Conservation (phyloP, 2,888 invertebrate species). For the Rugalucina vietnamica region DNA sequence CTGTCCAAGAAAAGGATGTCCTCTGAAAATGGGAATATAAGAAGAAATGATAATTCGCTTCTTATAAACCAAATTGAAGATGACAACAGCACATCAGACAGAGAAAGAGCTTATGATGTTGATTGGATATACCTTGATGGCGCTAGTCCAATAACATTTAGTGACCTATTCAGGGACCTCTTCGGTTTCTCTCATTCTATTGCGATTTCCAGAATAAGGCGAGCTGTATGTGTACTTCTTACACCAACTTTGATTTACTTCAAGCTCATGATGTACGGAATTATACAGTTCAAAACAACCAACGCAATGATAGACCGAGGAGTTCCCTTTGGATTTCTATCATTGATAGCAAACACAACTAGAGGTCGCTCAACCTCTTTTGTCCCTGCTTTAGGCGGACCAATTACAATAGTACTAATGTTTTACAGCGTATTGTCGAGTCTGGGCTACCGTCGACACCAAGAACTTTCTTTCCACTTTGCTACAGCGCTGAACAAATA, state of each 20-base stretch:
- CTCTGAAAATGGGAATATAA: neutral
- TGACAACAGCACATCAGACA: too few relatives aligned
- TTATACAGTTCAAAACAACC: too few relatives aligned
- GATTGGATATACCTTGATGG: conserved; percentile 1
- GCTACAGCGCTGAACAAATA: neutral
- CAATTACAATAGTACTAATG: neutral
- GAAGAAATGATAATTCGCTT: neutral
- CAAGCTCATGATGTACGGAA: neutral
- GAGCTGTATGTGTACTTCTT: neutral
- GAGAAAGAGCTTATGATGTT: neutral
- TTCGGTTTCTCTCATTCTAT: neutral
- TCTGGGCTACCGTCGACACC: neutral
- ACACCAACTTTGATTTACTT: neutral
- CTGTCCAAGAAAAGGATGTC: neutral
- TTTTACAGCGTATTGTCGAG: neutral
- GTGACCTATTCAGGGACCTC: neutral
- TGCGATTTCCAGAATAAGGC: neutral
- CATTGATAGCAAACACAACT: neutral
- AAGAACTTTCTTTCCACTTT: neutral
- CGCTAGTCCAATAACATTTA: neutral
- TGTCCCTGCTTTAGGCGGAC: neutral
- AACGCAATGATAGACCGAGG: neutral
- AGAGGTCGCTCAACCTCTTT: neutral
- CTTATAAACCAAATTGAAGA: neutral
- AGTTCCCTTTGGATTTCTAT: neutral